A percentile compares a stretch with the other conserved stretches of the same genome.
These are phyloP conservation scores for Poecile montanus DNA, from an alignment of 2,797 vertebrate genomes.

Conservation along the genomic window DNA sequence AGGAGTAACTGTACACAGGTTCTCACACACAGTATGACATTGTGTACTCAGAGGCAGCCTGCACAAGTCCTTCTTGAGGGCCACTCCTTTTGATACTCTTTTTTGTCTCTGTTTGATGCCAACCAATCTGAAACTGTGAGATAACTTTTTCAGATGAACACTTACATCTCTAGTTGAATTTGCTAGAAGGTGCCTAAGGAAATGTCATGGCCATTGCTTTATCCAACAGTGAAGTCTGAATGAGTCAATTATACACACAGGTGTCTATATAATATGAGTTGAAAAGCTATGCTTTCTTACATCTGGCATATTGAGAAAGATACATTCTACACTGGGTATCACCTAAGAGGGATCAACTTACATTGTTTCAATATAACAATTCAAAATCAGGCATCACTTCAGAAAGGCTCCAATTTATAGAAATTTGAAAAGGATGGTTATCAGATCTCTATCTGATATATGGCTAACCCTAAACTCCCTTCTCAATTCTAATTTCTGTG, in stretches of 20 bases:
- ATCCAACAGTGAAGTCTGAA: neutral
- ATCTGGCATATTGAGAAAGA: neutral
- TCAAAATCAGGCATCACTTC: neutral
- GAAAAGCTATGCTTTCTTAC: neutral
- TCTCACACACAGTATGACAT: fast-evolving
- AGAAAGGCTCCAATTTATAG: neutral
- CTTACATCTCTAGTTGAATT: neutral
- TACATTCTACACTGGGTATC: neutral
- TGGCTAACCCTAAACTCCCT: neutral
- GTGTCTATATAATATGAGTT: neutral
- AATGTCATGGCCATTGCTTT: neutral
- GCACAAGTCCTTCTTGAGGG: neutral
- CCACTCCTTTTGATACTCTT: neutral
- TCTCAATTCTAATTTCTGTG: neutral
- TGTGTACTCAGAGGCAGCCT: neutral
- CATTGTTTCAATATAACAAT: neutral
- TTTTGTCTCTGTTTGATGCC: neutral
- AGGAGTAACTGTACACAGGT: neutral
- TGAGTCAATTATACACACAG: neutral
- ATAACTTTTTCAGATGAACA: neutral
- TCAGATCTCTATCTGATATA: neutral
- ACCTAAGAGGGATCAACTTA: neutral
- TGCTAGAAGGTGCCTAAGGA: neutral
- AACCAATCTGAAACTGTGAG: neutral
- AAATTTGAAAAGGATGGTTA: neutral